Evolutionary conservation across 2,888 invertebrate genomes (phyloP), one percentile per base, ranked within the genome.

Genomic region (Baronia brevicornis): DNA sequence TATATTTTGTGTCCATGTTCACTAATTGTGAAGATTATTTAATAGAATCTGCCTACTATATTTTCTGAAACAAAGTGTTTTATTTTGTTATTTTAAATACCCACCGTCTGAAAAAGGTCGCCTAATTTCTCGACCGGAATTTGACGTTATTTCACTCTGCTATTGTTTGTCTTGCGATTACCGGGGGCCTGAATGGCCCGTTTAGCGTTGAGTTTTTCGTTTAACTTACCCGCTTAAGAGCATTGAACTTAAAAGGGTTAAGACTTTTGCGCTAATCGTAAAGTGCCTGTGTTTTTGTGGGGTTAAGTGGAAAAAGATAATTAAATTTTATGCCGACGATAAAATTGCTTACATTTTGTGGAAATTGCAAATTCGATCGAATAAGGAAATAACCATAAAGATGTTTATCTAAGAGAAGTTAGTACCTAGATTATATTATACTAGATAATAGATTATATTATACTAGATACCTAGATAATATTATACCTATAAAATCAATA

Each of bases 91-190:
- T 74, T 71, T 54, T 67, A 71, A 74, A 60, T 56, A 53, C 58
- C 59, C 54, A 42, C 51, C 54, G 51, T 58, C 61, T 61, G 60
- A 67, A 77, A 77, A 79, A 78, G 75, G 78, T 68, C 71, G 64
- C 60, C 74, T 80, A 79, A 80, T 80, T 80, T 79, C 75, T 79
- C 75, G 65, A 66, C 60, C 65, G 71, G 72, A 75, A 77, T 80
- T 77, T 72, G 62, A 68, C 75, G 75, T 77, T 74, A 79, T 74
- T 77, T 71, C 62, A 62, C 63, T 64, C 59, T 51, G 46, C 73
- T 67, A 77, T 80, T 80, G 78, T 82, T 82, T 80, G 70, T 71
- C 72, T 75, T 75, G 61, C 72, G 73, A 77, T 79, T 78, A 77
- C 77, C 68, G 67, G 59, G 60, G 63, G 72, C 73, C 77, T 77